phyloP scores from a whole-genome alignment of 2,113 vertebrate species.

The Marmota flaviventris region DNA sequence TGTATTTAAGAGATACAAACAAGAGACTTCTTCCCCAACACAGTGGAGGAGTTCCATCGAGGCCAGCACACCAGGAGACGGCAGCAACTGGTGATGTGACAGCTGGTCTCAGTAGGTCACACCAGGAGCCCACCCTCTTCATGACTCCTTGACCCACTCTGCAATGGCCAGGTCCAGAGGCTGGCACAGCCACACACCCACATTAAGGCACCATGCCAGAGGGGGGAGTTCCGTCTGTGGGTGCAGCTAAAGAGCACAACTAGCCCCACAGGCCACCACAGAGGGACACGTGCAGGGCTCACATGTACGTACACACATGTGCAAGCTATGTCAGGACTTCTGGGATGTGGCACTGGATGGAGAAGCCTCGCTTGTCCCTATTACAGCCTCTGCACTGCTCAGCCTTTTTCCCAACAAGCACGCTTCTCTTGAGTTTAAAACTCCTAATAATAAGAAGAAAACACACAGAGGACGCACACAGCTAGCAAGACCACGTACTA shows the following conservation, averaged over 20 bases:
- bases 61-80: not conserved
- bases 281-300: too few relatives aligned
- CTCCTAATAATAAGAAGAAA: not conserved
- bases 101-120: not conserved
- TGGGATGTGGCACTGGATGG: not conserved
- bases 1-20: not conserved
- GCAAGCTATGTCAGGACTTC: not conserved
- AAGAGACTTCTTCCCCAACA: constrained; percentile 31
- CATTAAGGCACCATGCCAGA: not conserved
- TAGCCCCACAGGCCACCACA: too few relatives aligned
- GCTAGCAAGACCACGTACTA: not conserved
- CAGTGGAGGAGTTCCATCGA: not conserved
- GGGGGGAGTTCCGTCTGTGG: too few relatives aligned
- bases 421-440: not conserved
- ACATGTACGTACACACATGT: too few relatives aligned
- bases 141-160: not conserved
- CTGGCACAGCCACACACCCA: not conserved
- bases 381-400: not conserved
- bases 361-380: not conserved
- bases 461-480: not conserved
- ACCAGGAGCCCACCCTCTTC: not conserved
- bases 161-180: not conserved
- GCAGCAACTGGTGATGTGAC: fast-evolving
- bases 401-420: not conserved
- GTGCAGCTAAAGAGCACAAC: too few relatives aligned